Evolutionary conservation across 2,888 invertebrate genomes (phyloP).

Genomic region (Tetheella fluctuosa): DNA sequence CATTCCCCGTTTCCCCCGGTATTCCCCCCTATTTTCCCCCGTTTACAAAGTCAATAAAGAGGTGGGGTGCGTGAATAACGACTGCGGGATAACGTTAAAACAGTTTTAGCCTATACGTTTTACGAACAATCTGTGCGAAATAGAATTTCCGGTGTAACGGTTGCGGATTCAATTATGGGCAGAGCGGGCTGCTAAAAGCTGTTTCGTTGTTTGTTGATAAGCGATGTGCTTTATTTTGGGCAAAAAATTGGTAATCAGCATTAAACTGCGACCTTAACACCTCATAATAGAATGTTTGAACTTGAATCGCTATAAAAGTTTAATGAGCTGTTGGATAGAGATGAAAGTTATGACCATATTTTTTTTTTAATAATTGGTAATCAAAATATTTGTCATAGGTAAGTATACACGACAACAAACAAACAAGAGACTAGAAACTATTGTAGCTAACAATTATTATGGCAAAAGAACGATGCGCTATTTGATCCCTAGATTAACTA

Average conservation of each 20-base stretch:
- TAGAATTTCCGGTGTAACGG: slow-evolving; percentile 9
- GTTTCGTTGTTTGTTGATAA: background rate
- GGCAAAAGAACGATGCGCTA: too few relatives aligned
- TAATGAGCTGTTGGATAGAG: too few relatives aligned
- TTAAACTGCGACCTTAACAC: background rate
- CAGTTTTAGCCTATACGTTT: slow-evolving; percentile 13
- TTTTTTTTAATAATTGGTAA: too few relatives aligned
- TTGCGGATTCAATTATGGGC: slow-evolving; percentile 6
- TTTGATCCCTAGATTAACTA: too few relatives aligned
- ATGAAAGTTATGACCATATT: too few relatives aligned
- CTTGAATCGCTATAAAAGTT: background rate
- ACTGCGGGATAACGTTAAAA: slow-evolving; percentile 10
- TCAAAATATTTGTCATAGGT: too few relatives aligned
- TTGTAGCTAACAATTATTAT: too few relatives aligned
- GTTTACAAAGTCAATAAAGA: slow-evolving; percentile 21
- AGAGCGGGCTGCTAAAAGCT: background rate
- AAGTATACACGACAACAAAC: too few relatives aligned
- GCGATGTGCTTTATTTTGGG: background rate
- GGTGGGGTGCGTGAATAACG: slow-evolving; percentile 14
- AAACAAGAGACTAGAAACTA: too few relatives aligned
- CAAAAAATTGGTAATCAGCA: background rate
- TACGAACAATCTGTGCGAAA: slow-evolving; percentile 8
- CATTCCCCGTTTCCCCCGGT: background rate
- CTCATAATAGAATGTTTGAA: background rate
- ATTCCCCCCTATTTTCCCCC: slow-evolving; percentile 9